A percentile compares a stretch with the other conserved stretches of the same genome.
Conservation (phyloP, 2,888 invertebrate species). For the Lithophane ornitopus region DNA sequence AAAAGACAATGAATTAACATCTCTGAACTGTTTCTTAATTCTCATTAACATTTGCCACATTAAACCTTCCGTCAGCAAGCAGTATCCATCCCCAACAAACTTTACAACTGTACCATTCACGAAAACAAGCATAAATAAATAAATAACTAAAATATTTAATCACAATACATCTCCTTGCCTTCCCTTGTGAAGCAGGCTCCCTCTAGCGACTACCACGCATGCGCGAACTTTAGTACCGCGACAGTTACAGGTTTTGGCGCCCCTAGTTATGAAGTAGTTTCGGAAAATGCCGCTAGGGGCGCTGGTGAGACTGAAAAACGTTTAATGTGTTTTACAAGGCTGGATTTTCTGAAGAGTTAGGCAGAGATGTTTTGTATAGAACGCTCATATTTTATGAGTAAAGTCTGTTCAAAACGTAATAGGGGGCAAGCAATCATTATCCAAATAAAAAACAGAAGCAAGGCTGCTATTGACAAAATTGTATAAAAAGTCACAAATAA, state of each 20-base stretch:
- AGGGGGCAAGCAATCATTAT: not conserved
- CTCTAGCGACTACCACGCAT: slow-evolving; percentile 67
- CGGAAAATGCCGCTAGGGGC: slow-evolving; percentile 36
- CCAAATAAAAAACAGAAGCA: not conserved
- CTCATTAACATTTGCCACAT: too few species aligned
- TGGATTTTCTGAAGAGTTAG: not conserved
- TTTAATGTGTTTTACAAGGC: not conserved
- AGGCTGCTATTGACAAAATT: too few species aligned
- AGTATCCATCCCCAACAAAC: not conserved
- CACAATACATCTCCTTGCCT: slow-evolving; percentile 67
- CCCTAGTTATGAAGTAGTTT: slow-evolving; percentile 44
- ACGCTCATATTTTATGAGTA: not conserved
- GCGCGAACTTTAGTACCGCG: slow-evolving; percentile 69
- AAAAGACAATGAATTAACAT: not conserved
- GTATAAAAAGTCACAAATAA: too few species aligned
- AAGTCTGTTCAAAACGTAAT: not conserved
- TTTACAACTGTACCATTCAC: not conserved
- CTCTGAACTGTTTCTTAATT: not conserved
- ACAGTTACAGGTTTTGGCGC: slow-evolving; percentile 58
- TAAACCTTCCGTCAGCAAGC: not conserved
- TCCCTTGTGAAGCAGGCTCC: slow-evolving; percentile 76
- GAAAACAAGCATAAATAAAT: slow-evolving; percentile 34
- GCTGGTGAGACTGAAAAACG: not conserved
- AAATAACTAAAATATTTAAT: slow-evolving; percentile 58
- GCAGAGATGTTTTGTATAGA: not conserved